Evolutionary conservation across 2,888 invertebrate species (phyloP).

Genomic region (Chrysolina oricalcia): DNA sequence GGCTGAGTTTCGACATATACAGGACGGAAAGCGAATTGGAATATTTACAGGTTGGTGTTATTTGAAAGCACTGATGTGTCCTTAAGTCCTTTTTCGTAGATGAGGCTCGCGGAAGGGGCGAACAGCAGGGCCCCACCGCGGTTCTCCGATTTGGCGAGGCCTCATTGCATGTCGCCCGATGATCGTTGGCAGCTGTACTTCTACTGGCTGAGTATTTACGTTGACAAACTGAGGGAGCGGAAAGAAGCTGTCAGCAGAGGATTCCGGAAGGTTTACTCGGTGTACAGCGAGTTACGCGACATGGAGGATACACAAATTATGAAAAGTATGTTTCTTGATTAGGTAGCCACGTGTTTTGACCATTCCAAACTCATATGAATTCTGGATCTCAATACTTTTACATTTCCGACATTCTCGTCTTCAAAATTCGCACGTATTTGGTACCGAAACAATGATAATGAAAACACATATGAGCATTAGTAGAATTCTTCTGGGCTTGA

Average conservation of each 20-base stretch:
- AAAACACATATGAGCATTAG: no score
- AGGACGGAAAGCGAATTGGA: conserved; percentile 40
- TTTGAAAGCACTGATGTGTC: neutral
- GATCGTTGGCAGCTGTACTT: conserved; percentile 67
- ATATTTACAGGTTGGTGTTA: conserved; percentile 43
- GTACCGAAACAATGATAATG: no score
- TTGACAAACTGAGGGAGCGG: conserved; percentile 46
- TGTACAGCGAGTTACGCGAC: conserved; percentile 74
- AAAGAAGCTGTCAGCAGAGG: conserved; percentile 53
- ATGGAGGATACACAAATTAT: conserved; percentile 76
- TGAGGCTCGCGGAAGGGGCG: conserved; percentile 6
- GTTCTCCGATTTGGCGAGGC: conserved; percentile 54
- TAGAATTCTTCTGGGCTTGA: no score
- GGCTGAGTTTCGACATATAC: conserved; percentile 39
- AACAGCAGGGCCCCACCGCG: neutral
- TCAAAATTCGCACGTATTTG: no score
- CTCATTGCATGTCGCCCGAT: conserved; percentile 56
- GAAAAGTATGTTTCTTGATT: conserved; percentile 69
- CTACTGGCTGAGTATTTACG: conserved; percentile 61
- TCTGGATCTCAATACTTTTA: no score
- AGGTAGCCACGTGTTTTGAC: neutral
- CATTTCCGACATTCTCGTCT: no score
- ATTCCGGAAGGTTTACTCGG: conserved; percentile 56
- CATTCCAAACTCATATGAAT: neutral
- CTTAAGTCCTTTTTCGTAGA: conserved; percentile 7